These are phyloP conservation scores for Drosophila suzukii DNA, from an alignment of 1,140 invertebrate species.

Conservation along the genomic window DNA sequence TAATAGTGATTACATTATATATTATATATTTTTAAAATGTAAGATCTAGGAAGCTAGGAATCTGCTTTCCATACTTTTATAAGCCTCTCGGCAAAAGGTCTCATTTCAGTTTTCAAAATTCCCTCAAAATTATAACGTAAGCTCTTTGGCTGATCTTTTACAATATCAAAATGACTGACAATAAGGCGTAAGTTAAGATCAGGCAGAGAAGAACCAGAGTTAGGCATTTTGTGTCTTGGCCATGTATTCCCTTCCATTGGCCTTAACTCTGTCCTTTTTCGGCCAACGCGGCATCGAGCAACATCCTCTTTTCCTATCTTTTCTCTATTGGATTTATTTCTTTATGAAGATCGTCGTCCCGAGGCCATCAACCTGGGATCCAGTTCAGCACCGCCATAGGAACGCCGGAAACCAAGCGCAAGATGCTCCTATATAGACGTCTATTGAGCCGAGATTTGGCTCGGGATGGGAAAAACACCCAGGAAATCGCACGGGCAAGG, in stretches of 20 bases:
- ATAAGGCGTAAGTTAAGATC: conserved; percentile 24
- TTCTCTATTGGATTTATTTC: conserved; percentile 3
- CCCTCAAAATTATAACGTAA: conserved; percentile 21
- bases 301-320: neutral
- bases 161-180: conserved; percentile 7
- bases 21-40: neutral
- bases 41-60: neutral
- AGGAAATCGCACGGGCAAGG: neutral
- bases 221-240: neutral
- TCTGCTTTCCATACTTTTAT: neutral
- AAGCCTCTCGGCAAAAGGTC: neutral
- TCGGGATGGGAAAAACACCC: conserved; percentile 14
- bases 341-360: conserved; percentile 13
- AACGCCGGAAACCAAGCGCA: conserved; percentile 42
- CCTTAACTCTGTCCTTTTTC: neutral
- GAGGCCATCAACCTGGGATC: neutral
- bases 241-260: neutral
- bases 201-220: neutral
- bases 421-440: conserved; percentile 61
- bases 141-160: conserved; percentile 3
- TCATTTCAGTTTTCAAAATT: conserved; percentile 19
- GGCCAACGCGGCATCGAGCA: neutral
- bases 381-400: conserved; percentile 55
- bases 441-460: conserved; percentile 37
- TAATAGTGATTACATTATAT: no score